Percentiles rank a stretch among this genome's conserved stretches.
These are phyloP conservation scores for Sphenodon punctatus DNA, from an alignment of 2,797 vertebrate genomes.

Conservation along the genomic window DNA sequence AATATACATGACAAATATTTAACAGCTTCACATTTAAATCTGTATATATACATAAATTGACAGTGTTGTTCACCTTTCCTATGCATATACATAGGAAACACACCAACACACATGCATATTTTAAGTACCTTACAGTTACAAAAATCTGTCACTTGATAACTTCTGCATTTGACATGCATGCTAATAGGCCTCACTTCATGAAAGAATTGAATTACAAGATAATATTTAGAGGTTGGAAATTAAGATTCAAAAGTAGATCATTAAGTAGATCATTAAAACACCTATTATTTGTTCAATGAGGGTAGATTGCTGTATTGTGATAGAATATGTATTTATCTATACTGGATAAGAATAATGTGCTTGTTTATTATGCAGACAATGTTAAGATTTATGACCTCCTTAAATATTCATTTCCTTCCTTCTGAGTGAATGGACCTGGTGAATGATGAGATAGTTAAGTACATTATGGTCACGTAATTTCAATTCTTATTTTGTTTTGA, in stretches of 20 bases:
- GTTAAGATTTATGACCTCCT: neutral
- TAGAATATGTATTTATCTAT: neutral
- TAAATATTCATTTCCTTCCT: neutral
- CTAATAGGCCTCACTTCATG: neutral
- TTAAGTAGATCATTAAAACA: neutral
- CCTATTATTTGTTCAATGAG: too few relatives aligned
- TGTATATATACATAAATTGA: neutral
- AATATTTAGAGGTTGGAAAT: neutral
- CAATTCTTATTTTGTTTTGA: neutral
- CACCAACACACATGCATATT: too few relatives aligned
- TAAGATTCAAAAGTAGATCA: neutral
- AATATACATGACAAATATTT: neutral
- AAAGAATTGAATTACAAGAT: too few relatives aligned
- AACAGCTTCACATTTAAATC: neutral
- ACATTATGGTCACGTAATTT: neutral
- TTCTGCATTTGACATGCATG: neutral
- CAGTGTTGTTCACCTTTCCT: neutral
- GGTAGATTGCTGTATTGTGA: neutral
- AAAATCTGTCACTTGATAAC: neutral
- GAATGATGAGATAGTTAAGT: neutral
- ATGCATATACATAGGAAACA: neutral
- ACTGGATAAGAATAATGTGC: neutral
- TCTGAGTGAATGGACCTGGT: neutral
- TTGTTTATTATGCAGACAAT: neutral
- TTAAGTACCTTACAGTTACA: neutral